Base-by-base conservation (phyloP, 1,140 invertebrate species). In the Ectropis grisescens region DNA sequence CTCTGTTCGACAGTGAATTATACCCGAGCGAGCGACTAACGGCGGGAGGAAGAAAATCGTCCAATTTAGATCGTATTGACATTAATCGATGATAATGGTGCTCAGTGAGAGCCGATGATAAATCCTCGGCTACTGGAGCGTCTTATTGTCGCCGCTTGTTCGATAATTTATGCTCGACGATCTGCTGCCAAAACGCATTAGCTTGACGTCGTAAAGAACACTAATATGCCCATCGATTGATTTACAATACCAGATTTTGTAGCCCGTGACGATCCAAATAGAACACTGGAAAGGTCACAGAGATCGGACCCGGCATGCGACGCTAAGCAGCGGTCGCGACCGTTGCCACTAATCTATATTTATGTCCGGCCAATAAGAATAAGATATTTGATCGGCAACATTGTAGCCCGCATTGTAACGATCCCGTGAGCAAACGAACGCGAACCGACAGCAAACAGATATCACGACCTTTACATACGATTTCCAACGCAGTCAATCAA, bases 401-500 rank as follows among this genome's bases (percentile, higher is more conserved):
- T n/a, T n/a, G n/a, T n/a, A n/a, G n/a, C n/a, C n/a, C n/a, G n/a
- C n/a, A n/a, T n/a, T n/a, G n/a, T n/a, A n/a, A n/a, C n/a, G n/a
- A n/a, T n/a, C n/a, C n/a, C n/a, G n/a, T n/a, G n/a, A n/a, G n/a
- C n/a, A n/a, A n/a, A n/a, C n/a, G n/a, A 8, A 19, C 8, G 16
- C 16, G 8, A 19, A 19, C 16, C 16, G 16, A 19, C 16, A 19
- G 16, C 16, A 4, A 3, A 8, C 16, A 3, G 16, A 19, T 8
- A 53, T 56, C 41, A 49, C 58, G 52, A 49, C 57, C 58, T 70
- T 58, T 70, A 56, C 33, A 19, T 32, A 22, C 37, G 29, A 52
- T 52, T 52, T 47, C 52, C 42, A 71, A 68, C 53, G 56, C 59
- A 61, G 67, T 66, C 61, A 78, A 75, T 80, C 70, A 78, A 74